Base-by-base conservation (phyloP, 2,797 vertebrate species). In the Psittacula derbiana region DNA sequence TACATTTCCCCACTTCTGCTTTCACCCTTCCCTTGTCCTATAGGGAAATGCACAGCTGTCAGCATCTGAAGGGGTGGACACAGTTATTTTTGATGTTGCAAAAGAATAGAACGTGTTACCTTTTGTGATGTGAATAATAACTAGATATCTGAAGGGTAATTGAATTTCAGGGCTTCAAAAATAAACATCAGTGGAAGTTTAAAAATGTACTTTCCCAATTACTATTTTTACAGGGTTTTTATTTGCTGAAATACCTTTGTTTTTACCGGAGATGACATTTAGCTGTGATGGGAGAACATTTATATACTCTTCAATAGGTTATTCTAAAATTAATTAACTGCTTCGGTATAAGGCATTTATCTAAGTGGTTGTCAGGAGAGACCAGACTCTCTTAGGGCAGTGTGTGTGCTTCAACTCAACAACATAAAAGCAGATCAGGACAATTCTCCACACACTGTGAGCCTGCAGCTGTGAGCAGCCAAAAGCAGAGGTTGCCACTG, bases 131-230 rank as follows among this genome's bases (percentile, higher is more conserved):
- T 86, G 73, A 93, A 79, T 93, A 50, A 75, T 79, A 96, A 95
- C 50, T 71, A 91, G 65, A 73, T 88, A 62, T 85, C 90, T 90
- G 78, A 83, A 79, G 55, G 20, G 7, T 72, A 89, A 97, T 93
- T 96, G 96, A 84, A 95, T 93, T 97, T 94, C 91, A 95, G 43
- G n/a, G 36, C 60, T 94, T 73, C 62, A 96, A 94, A 98, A 97
- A 88, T 71, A 97, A 97, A 93, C 83, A 92, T 94, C 50, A 61
- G 31, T 92, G 86, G 70, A 96, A 93, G 83, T 95, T 97, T 62
- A 91, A 97, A 93, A 92, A 92, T 75, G 94, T 3, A 75, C 38
- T 80, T 93, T 87, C 49, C 49, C 53, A 92, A 72, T 46, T 61
- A 14, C 8, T 86, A 24, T 69, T 80, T 91, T 93, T 96, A 84